A percentile compares a stretch with the other conserved stretches of the same genome.
phyloP scores from a whole-genome alignment of 2,113 vertebrate species.

The Muntiacus reevesi region DNA sequence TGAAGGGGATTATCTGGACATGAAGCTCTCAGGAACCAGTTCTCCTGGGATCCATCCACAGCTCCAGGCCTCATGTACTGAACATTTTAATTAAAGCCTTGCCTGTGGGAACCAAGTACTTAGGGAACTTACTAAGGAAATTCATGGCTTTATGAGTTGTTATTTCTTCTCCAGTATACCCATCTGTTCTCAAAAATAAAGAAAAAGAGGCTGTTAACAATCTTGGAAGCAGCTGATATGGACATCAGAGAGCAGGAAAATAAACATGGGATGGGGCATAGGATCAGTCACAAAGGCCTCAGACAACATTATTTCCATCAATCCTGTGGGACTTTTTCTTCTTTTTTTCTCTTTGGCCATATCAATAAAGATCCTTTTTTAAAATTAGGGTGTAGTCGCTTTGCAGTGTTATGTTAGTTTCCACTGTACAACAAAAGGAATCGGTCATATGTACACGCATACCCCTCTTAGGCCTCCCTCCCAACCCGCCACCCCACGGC shows the following conservation, averaged over 20 bases:
- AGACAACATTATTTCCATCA: background rate
- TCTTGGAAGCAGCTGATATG: background rate
- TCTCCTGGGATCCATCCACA: background rate
- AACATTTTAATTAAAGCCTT: constrained; percentile 17
- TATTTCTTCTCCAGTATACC: background rate
- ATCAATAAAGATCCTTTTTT: background rate
- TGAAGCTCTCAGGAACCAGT: background rate
- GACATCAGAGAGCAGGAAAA: background rate
- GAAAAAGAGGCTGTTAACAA: background rate
- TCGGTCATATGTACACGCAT: background rate
- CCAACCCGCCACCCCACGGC: background rate
- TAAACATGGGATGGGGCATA: background rate
- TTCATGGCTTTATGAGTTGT: background rate
- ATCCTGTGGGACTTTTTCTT: background rate
- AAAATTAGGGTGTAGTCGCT: background rate
- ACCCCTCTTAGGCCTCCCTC: background rate
- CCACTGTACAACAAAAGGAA: accelerated
- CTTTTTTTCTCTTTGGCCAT: background rate
- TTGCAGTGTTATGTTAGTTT: background rate
- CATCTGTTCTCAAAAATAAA: background rate
- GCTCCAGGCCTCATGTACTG: background rate
- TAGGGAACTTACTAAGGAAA: background rate
- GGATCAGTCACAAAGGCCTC: background rate
- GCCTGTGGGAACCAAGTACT: background rate
- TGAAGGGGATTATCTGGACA: background rate